These are phyloP conservation scores for Calidris pugnax DNA, from an alignment of 2,113 vertebrate species.

Conservation along the genomic window DNA sequence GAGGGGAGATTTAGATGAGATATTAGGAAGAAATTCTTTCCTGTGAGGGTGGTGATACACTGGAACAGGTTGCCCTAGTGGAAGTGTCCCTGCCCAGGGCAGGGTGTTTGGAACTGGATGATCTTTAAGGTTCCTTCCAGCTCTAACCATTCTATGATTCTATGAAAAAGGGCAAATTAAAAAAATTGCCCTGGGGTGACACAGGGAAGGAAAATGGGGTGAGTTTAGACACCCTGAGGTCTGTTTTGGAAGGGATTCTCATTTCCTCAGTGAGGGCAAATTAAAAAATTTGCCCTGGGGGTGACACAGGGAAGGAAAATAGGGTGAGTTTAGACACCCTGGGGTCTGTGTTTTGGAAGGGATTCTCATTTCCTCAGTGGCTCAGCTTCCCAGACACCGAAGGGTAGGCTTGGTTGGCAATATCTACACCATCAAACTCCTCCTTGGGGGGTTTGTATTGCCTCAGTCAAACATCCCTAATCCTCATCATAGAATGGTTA, in stretches of 20 bases:
- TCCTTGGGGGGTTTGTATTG: not conserved
- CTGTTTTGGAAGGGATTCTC: not conserved
- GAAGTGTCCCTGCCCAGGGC: too few relatives aligned
- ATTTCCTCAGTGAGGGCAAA: not conserved
- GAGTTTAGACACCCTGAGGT: not conserved
- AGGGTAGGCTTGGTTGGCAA: not conserved
- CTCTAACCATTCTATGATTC: too few relatives aligned
- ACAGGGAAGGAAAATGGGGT: not conserved
- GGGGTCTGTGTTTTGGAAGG: not conserved
- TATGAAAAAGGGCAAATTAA: not conserved
- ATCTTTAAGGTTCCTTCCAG: too few relatives aligned
- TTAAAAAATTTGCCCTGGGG: not conserved
- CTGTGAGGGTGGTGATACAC: too few relatives aligned
- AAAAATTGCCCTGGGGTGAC: not conserved
- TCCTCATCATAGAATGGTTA: not conserved
- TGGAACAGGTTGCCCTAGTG: too few relatives aligned
- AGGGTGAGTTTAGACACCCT: not conserved
- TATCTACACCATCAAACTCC: not conserved
- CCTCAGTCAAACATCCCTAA: not conserved
- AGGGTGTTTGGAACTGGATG: too few relatives aligned
- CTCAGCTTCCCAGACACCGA: not conserved
- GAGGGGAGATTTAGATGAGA: too few relatives aligned
- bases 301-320: not conserved
- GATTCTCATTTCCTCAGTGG: not conserved
- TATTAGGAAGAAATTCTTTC: too few relatives aligned